Base-by-base conservation (phyloP, 2,113 vertebrate species). In the Tupaia tana region DNA sequence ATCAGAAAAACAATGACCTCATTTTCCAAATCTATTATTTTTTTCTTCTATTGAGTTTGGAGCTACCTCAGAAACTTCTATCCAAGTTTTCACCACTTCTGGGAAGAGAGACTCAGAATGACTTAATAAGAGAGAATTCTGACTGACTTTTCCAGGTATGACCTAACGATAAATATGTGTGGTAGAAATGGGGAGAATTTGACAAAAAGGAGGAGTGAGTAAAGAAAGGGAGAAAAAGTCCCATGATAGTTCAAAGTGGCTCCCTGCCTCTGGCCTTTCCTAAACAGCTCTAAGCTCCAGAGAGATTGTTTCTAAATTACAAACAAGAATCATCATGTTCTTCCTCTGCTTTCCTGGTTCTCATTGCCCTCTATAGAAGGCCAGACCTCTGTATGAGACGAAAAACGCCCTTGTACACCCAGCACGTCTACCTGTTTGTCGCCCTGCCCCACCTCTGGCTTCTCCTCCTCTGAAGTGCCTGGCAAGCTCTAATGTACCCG, bases 1-100 rank as follows among this genome's bases (percentile, higher is more conserved):
- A 19, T 61, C 25, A 31, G 43, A 71, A 73, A 73, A 91, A 73
- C 54, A 25, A 70, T 22, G 59, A 3, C 22, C 29, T 64, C 22
- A 20, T 91, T 85, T 80, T 19, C 34, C 43, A 75, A 34, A 14
- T 85, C 9, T 74, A 63, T 59, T 11, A 78, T 79, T 56, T 87
- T 59, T 67, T 91, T 77, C 66, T 15, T 52, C 25, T 86, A 61
- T 59, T 91, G 52, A 91, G n/a, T 86, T 91, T 86, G 69, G 25
- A 75, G 29, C 19, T 86, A 56, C 12, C 56, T 81, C n/a, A 83
- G 54, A 73, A 92, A 95, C 3, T 29, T 9, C 14, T 27, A 18
- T 25, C 6, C 54, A 88, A 84, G 52, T 31, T 63, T 78, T 93
- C 29, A 22, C 56, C 83, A 69, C 25, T 88, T 79, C 61, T 95